phyloP scores from a whole-genome alignment of 1,140 invertebrate genomes.

The Cheumatopsyche charites region DNA sequence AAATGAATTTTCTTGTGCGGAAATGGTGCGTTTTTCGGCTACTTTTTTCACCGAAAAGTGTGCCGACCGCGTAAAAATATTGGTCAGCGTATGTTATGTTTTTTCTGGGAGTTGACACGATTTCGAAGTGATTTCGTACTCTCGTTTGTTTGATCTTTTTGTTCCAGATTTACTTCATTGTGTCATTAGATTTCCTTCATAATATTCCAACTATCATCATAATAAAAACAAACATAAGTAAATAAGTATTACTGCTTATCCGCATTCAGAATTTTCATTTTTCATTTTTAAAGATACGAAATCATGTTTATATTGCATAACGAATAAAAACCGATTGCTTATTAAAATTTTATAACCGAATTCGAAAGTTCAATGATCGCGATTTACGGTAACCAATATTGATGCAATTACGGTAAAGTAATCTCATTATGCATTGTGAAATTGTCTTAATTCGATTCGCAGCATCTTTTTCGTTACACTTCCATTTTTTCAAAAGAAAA shows the following conservation, averaged over 20 bases:
- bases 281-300: no score
- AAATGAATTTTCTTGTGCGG: neutral
- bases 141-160: no score
- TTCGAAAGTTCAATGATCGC: neutral
- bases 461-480: neutral
- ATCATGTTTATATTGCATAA: no score
- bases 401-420: conserved; percentile 1
- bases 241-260: no score
- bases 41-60: conserved; percentile 8
- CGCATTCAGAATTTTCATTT: no score
- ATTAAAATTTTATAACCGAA: no score
- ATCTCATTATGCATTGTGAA: conserved; percentile 20
- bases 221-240: no score
- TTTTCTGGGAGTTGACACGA: conserved; percentile 17
- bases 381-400: conserved; percentile 13
- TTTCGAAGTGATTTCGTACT: neutral
- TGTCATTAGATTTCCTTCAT: no score
- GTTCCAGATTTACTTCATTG: no score
- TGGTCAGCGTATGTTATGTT: conserved; percentile 17
- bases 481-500: neutral
- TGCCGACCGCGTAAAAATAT: conserved; percentile 23
- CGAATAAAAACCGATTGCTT: no score
- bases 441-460: conserved; percentile 19
- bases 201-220: no score
- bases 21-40: neutral